A percentile compares a stretch with the other conserved stretches of the same genome.
phyloP scores from a whole-genome alignment of 1,140 invertebrate genomes.

The Adoxophyes honmai region DNA sequence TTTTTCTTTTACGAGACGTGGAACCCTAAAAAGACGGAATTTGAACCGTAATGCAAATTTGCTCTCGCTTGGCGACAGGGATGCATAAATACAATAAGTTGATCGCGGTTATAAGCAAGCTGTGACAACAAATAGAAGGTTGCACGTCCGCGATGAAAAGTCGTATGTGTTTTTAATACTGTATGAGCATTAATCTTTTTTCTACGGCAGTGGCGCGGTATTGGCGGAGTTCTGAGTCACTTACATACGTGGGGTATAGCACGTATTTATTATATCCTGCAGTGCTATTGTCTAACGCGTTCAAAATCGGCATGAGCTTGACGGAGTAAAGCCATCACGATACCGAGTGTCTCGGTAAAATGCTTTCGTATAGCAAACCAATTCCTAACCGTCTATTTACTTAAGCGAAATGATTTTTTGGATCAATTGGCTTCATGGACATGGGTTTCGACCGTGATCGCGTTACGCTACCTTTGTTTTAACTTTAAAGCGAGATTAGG shows the following conservation, averaged over 20 bases:
- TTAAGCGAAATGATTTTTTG: no score
- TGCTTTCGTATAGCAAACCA: no score
- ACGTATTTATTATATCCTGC: background rate
- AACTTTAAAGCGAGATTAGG: no score
- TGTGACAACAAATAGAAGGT: slow-evolving; percentile 10
- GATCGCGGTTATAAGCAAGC: slow-evolving; percentile 12
- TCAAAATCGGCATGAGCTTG: no score
- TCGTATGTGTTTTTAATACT: background rate
- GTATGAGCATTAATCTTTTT: background rate
- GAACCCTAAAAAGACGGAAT: background rate
- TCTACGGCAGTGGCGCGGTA: background rate
- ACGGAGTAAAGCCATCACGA: no score
- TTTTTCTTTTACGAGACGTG: no score
- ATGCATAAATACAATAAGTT: slow-evolving; percentile 11
- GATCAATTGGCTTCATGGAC: no score
- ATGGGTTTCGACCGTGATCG: no score
- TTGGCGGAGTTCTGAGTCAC: background rate
- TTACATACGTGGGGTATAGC: background rate
- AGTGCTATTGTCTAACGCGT: background rate
- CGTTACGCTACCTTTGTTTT: no score
- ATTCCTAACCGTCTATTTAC: no score
- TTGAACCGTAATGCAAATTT: background rate
- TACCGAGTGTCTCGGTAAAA: no score
- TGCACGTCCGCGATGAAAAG: background rate
- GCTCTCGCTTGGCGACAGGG: background rate